Percentiles rank a stretch among this genome's conserved stretches.
phyloP scores from a whole-genome alignment of 2,888 invertebrate genomes.

The Trilocha varians region DNA sequence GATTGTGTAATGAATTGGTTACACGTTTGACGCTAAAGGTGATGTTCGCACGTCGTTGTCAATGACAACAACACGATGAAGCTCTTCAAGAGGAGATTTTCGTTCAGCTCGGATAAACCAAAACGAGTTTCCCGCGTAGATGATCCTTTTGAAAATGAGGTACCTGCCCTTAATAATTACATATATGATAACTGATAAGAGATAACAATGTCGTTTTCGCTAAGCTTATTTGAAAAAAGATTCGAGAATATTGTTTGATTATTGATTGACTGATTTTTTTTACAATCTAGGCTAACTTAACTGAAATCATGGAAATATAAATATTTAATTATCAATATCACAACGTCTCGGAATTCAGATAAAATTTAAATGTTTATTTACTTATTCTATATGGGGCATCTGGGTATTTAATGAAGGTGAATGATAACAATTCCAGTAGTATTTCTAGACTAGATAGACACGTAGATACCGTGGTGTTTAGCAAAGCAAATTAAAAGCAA shows the following conservation, averaged over 20 bases:
- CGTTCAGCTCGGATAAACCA: constrained; percentile 66
- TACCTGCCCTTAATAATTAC: constrained; percentile 21
- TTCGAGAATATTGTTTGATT: too few relatives aligned
- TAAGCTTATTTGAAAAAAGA: too few relatives aligned
- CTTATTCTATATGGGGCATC: constrained; percentile 10
- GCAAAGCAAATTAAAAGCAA: constrained; percentile 67
- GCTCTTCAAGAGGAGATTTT: constrained; percentile 68
- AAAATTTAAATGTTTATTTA: too few relatives aligned
- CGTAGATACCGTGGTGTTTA: constrained; percentile 24
- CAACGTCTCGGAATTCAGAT: too few relatives aligned
- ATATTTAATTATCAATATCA: too few relatives aligned
- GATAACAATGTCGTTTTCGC: too few relatives aligned
- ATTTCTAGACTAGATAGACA: constrained; percentile 22
- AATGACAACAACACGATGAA: constrained; percentile 36
- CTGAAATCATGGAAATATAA: too few relatives aligned
- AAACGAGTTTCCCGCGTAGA: constrained; percentile 56
- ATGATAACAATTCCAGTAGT: constrained; percentile 41
- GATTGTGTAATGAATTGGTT: constrained; percentile 30
- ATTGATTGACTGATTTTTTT: too few relatives aligned
- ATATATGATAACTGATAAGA: too few relatives aligned
- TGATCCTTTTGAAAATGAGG: constrained; percentile 68
- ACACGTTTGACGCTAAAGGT: constrained; percentile 29
- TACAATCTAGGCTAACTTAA: too few relatives aligned
- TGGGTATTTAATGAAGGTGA: constrained; percentile 10
- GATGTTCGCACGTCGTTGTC: constrained; percentile 20